These are phyloP conservation scores for Morone saxatilis DNA, from an alignment of 2,113 vertebrate species.

Conservation along the genomic window DNA sequence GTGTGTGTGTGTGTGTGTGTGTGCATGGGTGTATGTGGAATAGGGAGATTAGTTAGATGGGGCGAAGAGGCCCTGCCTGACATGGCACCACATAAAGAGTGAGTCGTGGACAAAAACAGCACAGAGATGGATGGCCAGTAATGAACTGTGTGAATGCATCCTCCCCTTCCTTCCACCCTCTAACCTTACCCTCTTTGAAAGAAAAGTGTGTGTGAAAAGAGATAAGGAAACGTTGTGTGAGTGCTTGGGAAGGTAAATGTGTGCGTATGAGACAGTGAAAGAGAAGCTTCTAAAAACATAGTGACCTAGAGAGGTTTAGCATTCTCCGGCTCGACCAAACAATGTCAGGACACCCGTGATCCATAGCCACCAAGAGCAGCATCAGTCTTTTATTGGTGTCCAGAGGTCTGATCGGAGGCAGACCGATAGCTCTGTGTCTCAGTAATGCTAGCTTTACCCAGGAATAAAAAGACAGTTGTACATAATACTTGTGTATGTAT, in stretches of 20 bases:
- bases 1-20: conserved; percentile 28
- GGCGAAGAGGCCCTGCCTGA: conserved; percentile 56
- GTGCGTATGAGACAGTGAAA: conserved; percentile 34
- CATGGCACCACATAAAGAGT: conserved; percentile 62
- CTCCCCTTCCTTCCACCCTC: conserved; percentile 21
- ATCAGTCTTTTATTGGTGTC: conserved; percentile 46
- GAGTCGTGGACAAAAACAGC: conserved; percentile 54
- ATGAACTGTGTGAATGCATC: conserved; percentile 69
- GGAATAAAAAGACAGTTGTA: not conserved
- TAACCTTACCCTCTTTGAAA: conserved; percentile 41
- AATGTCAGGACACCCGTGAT: conserved; percentile 39
- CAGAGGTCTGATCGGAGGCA: conserved; percentile 37
- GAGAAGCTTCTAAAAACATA: conserved; percentile 19
- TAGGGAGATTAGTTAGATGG: conserved; percentile 66
- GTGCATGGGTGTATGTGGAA: conserved; percentile 38
- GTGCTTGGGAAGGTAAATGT: conserved; percentile 40
- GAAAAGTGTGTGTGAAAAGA: conserved; percentile 52
- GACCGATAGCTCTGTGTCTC: conserved; percentile 20
- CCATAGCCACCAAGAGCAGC: conserved; percentile 36
- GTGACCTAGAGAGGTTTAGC: conserved; percentile 46
- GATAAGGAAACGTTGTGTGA: conserved; percentile 45
- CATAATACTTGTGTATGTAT: not conserved
- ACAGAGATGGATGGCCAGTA: conserved; percentile 64
- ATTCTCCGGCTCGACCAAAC: conserved; percentile 39
- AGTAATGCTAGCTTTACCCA: conserved; percentile 27